Base-by-base conservation (phyloP, 2,113 vertebrate genomes). In the Regulus satrapa region DNA sequence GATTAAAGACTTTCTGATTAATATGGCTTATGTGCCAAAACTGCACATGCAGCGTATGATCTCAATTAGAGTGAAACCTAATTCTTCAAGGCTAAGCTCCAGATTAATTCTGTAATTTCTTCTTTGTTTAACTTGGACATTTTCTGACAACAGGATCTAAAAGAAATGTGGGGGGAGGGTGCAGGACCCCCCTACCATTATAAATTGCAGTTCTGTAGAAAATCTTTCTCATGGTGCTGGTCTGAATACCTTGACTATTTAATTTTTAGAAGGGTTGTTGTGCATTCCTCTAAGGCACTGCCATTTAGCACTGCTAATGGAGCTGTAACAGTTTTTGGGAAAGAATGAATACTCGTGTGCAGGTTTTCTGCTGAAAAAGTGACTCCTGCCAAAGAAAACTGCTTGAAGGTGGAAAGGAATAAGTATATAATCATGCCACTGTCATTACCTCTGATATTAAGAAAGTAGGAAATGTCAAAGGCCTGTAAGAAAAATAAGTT, bases 41-140 rank as follows among this genome's bases (percentile, higher is more conserved):
- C 96, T 98, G 97, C 98, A 98, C 98, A 98, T 98, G 98, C 96
- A 62, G 96, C 97, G 98, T 98, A 98, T 98, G 98, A 99, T 98
- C 98, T 98, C 98, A 98, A 99, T 99, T 98, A 98, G 97, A 95
- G 90, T 98, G 98, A 98, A 99, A 98, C 97, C 97, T 95, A 97
- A 99, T 97, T 98, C 98, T 98, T 98, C 97, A 98, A 98, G 98
- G 98, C 98, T 96, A 94, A 92, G 87, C 92, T 98, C 97, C 97
- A 97, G 91, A 97, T 98, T 97, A 97, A 95, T 98, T 96, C 97
- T 96, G 97, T 97, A 97, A 97, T 97, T 98, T 98, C 94, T 98
- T 97, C 95, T 89, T 97, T 99, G 97, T 98, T 99, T 99, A 98
- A 97, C 97, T 98, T 98, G 98, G 98, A 98, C 96, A 90, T 94